Base-by-base conservation (phyloP, 35 echinoderm and acorn worm species). In the Acanthaster planci region DNA sequence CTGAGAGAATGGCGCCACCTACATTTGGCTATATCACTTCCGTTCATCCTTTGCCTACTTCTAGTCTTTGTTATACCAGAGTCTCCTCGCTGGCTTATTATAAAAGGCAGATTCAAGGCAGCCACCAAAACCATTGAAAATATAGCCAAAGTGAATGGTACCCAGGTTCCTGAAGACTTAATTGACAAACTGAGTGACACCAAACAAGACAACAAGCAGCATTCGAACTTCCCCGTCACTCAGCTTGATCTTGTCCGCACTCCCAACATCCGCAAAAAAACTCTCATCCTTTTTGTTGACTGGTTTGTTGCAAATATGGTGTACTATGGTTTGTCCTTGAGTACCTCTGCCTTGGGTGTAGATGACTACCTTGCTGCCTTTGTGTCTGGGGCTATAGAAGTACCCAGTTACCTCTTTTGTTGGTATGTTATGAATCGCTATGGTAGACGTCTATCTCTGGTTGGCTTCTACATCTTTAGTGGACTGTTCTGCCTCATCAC, bases 221-320 rank as follows among this genome's bases (percentile, higher is more conserved):
- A 4, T 72, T 31, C 64, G 22, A 19, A 26, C 42, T 6, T 72
- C 64, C 64, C 42, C 5, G 15, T 72, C 23, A 72, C 64, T 9
- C 64, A 72, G 30, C 64, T 95, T 10, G 93, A 95, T 88, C 82
- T 95, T 27, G 85, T 95, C 67, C 84, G 89, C 39, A 95, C 93
- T 26, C 88, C 89, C 34, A 91, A 91, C 67, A 52, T 95, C 12
- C 64, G 93, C 54, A 76, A 78, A 22, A 78, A 80, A 60, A 95
- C 85, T 52, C 14, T 95, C 2, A 95, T 87, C 52, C 26, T 91
- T 21, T 87, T 77, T 64, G 91, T 67, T 35, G 86, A 95, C 34
- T 95, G 93, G 93, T 95, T 92, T 58, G 84, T 87, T 19, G 86
- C 67, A 38, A 92, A 57, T 51, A 51, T 92, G 84, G 90, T 92